Evolutionary conservation across 2,888 invertebrate species (phyloP), one percentile per base, ranked within the genome.

Genomic region (Venusia cambrica): DNA sequence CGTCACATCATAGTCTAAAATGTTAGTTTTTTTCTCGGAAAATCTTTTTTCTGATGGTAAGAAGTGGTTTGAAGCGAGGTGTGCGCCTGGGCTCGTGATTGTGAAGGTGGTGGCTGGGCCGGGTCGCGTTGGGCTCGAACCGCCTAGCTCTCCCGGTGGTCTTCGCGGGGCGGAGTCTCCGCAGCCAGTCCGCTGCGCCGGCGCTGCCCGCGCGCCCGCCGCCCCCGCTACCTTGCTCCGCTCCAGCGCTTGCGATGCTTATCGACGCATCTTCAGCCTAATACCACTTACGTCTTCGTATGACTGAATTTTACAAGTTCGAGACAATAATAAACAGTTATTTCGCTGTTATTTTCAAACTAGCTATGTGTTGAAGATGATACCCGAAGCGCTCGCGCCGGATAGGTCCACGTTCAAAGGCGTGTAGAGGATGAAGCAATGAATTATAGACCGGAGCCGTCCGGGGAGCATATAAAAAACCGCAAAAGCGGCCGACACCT

Each of bases 91-190:
- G 21, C 21, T 28, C 19, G 19, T 28, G 20, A 30, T 16, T 36
- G 29, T 20, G 15, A 29, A 26, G 35, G 40, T 40, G 47, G 40
- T 40, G 47, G 45, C 34, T 36, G 44, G 35, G 38, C 45, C 38
- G 43, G 45, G 41, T 34, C 42, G 48, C 31, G 39, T 30, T 34
- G 65, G 38, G 52, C 49, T 52, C 50, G 58, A 56, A 62, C 84
- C 83, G 84, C 84, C 84, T 81, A 73, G 81, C 87, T 77, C 74
- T 80, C 81, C 85, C 87, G 88, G 87, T 88, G 88, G 88, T 88
- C 88, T 74, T 58, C 73, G 73, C 79, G 80, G 84, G 83, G 85
- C 76, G 80, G 84, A 74, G 83, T 80, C 83, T 69, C 54, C 60
- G 73, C 76, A 79, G 80, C 84, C 81, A 81, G 72, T 78, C 80